Conservation (phyloP, 2,888 invertebrate species). For the Eurytoma californica region DNA sequence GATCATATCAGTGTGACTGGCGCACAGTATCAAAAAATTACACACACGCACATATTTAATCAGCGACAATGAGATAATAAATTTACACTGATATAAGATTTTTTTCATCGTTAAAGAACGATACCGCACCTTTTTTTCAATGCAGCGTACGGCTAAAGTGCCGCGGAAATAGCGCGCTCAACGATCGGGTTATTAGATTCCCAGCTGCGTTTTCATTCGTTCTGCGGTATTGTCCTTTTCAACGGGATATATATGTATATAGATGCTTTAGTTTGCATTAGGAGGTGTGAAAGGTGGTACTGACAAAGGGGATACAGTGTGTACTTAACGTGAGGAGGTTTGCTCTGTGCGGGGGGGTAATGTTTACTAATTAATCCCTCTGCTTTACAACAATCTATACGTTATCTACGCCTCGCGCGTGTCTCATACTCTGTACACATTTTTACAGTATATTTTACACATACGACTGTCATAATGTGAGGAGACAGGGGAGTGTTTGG, state of each 20-base stretch:
- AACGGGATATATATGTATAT: slow-evolving; percentile 13
- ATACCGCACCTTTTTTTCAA: background rate
- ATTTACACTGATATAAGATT: slow-evolving; percentile 26
- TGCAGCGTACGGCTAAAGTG: no score
- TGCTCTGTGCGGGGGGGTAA: slow-evolving; percentile 14
- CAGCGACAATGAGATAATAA: slow-evolving; percentile 54
- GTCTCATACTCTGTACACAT: background rate
- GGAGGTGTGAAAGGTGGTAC: slow-evolving; percentile 40
- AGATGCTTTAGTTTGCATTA: slow-evolving; percentile 37
- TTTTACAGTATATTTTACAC: background rate
- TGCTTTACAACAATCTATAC: background rate
- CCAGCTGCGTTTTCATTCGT: background rate
- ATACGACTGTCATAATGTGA: no score
- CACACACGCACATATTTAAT: slow-evolving; percentile 52
- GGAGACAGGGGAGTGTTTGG: slow-evolving; percentile 10
- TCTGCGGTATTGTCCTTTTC: slow-evolving; percentile 23
- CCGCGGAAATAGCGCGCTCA: no score
- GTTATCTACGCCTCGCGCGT: no score
- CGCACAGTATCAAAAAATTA: slow-evolving; percentile 10
- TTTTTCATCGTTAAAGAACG: slow-evolving; percentile 6
- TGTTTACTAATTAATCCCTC: background rate
- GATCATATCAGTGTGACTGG: slow-evolving; percentile 32
- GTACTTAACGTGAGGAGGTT: slow-evolving; percentile 6
- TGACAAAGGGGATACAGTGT: slow-evolving; percentile 23
- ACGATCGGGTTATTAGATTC: background rate